These are phyloP conservation scores for Idaea biselata DNA, from an alignment of 2,888 invertebrate species.

Conservation along the genomic window DNA sequence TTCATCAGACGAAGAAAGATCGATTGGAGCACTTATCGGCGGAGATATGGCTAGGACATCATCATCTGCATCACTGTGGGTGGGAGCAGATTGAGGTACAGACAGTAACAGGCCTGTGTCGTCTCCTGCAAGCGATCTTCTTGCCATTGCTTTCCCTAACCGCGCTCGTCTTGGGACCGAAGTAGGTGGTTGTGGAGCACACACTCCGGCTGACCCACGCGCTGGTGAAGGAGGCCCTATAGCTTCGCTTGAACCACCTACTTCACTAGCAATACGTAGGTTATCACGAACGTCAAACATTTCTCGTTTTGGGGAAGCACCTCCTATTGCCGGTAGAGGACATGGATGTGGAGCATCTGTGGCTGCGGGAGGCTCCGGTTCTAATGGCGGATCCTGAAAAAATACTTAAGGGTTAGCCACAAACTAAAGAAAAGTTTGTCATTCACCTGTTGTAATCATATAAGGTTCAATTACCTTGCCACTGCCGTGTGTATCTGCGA, in stretches of 20 bases:
- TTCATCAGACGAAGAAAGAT: constrained; percentile 75
- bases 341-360: constrained; percentile 68
- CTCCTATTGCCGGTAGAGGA: constrained; percentile 65
- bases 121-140: constrained; percentile 80
- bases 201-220: constrained; percentile 84
- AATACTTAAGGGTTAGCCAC: constrained; percentile 3
- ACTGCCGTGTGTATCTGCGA: constrained; percentile 68
- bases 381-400: constrained; percentile 67
- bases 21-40: constrained; percentile 67
- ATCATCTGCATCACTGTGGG: constrained; percentile 74
- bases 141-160: constrained; percentile 84
- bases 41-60: constrained; percentile 76
- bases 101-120: constrained; percentile 74
- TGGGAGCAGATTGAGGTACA: constrained; percentile 49
- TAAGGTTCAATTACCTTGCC: constrained; percentile 56
- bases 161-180: constrained; percentile 69
- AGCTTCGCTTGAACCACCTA: constrained; percentile 60
- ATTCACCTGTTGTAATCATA: background rate
- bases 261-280: constrained; percentile 58
- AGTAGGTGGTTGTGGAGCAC: constrained; percentile 80
- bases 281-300: constrained; percentile 65
- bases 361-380: constrained; percentile 60
- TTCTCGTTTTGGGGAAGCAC: constrained; percentile 71
- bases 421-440: background rate
- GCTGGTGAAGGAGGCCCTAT: constrained; percentile 85